A percentile compares a stretch with the other conserved stretches of the same genome.
These are phyloP conservation scores for Leptothorax acervorum DNA, from an alignment of 2,888 invertebrate genomes.

Conservation along the genomic window DNA sequence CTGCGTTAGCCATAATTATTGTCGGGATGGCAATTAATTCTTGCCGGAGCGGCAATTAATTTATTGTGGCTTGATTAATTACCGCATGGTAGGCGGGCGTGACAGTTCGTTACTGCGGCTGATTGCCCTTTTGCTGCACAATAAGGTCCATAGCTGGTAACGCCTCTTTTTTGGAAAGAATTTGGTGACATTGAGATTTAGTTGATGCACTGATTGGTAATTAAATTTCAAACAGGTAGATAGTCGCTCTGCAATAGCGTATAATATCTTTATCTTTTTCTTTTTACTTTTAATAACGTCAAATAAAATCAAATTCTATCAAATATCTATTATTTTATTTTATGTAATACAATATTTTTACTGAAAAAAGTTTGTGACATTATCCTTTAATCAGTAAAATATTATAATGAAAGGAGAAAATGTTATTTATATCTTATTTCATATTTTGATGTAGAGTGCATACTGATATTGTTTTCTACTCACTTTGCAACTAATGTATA, in stretches of 20 bases:
- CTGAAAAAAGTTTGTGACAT: neutral
- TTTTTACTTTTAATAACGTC: neutral
- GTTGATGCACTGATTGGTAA: neutral
- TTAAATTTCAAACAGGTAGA: neutral
- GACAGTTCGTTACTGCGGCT: conserved; percentile 69
- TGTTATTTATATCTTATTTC: conserved; percentile 12
- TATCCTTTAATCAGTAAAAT: neutral
- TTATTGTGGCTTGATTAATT: conserved; percentile 76
- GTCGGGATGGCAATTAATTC: conserved; percentile 74
- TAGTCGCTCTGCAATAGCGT: neutral
- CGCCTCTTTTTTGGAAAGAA: conserved; percentile 34
- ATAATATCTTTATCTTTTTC: neutral
- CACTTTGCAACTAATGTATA: neutral
- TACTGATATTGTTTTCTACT: neutral
- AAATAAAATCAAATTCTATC: neutral
- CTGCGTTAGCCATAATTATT: conserved; percentile 76
- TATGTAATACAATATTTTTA: neutral
- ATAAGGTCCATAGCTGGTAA: conserved; percentile 43
- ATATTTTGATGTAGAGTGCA: neutral
- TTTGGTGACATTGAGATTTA: conserved; percentile 12
- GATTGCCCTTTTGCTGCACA: conserved; percentile 58
- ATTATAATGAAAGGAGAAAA: neutral
- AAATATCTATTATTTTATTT: conserved; percentile 1
- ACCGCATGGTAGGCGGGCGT: conserved; percentile 67
- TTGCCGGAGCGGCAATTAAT: conserved; percentile 73